Base-by-base conservation (phyloP, 2,888 invertebrate species). In the Tromatobia lineatoria region DNA sequence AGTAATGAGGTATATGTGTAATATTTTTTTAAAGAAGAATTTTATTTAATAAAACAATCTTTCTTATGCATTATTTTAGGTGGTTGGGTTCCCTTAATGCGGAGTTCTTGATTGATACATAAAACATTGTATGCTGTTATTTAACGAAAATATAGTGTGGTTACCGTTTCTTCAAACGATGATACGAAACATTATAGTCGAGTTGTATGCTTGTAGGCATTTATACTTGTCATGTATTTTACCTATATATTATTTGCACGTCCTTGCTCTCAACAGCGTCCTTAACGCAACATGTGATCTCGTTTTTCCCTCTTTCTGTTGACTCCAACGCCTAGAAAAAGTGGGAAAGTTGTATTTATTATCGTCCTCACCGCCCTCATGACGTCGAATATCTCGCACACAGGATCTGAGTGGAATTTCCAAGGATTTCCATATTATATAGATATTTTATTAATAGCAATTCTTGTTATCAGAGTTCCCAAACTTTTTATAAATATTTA, bases 181-280 rank as follows among this genome's bases (percentile, higher is more conserved):
- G 3, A 57, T 23, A 45, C 50, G 34, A 57, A 2, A 23, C 42
- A 57, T 71, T 54, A 25, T n/a, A 71, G 73, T n/a, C 59, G 29
- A 20, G 71, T 2, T 25, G 20, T 7, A 25, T 25, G 64, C 15
- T 18, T 18, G 25, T 29, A n/a, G n/a, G 25, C 59, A 6, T 59
- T 15, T 2, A n/a, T 38, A 20, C 20, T 54, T 54, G 13, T 70
- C 23, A 34, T 70, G 10, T 45, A 25, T 57, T 25, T 20, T 29
- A 25, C 50, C 6, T 15, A 23, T 67, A 20, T 61, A 61, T 78
- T 57, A 78, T 50, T 61, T 42, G 29, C 25, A 54, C 66, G 69
- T 69, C 77, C 77, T 78, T 70, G 77, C 77, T 61, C 34, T 70
- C 61, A 52, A 71, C 34, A 78, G 34, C 67, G 47, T 67, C 38